Percentiles rank a stretch among this genome's conserved stretches.
Evolutionary conservation across 2,797 vertebrate genomes (phyloP).

Genomic region (Capromys pilorides): DNA sequence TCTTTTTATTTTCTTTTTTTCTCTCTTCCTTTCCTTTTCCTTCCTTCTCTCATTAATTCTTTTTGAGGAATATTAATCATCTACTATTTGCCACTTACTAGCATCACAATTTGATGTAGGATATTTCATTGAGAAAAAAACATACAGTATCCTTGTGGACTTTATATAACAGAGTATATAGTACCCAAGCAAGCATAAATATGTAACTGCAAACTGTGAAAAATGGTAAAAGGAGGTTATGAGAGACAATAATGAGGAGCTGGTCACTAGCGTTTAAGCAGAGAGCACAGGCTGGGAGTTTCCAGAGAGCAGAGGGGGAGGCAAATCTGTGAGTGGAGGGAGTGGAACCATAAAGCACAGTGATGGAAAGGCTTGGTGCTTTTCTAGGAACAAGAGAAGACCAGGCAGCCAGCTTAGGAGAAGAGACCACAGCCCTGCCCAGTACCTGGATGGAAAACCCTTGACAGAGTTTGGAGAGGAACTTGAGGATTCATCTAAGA

Average conservation of each 20-base stretch:
- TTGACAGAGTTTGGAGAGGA: background rate
- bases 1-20: background rate
- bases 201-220: background rate
- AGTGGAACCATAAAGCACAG: background rate
- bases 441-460: background rate
- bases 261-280: background rate
- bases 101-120: background rate
- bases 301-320: background rate
- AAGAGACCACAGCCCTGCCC: background rate
- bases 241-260: background rate
- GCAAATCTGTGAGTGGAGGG: background rate
- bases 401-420: background rate
- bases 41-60: background rate
- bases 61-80: slow-evolving; percentile 34
- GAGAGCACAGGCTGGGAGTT: background rate
- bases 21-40: background rate
- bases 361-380: too few relatives aligned
- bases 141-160: background rate
- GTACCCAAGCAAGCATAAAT: background rate
- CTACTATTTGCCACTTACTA: background rate
- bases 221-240: background rate
- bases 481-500: background rate
- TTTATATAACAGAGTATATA: background rate
- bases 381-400: background rate
- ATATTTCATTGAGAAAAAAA: background rate